phyloP scores from a whole-genome alignment of 2,888 invertebrate species.

The Tryphoninae sp. region DNA sequence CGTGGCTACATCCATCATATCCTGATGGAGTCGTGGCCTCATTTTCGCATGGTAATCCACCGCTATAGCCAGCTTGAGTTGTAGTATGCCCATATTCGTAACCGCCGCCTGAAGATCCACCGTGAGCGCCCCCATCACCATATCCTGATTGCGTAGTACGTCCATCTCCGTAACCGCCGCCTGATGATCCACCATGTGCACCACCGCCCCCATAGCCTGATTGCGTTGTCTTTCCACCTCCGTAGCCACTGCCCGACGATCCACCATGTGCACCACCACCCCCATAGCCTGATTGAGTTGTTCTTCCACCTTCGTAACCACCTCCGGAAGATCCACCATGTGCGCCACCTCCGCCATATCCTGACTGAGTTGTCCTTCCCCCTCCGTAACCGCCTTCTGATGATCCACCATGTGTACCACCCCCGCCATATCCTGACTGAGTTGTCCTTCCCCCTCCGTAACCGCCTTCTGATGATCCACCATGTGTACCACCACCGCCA shows the following conservation, averaged over 20 bases:
- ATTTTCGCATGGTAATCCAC: conserved; percentile 23
- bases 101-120: conserved; percentile 24
- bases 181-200: conserved; percentile 35
- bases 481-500: conserved; percentile 40
- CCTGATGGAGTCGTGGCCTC: background rate
- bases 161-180: conserved; percentile 31
- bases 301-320: conserved; percentile 28
- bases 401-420: conserved; percentile 23
- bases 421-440: conserved; percentile 35
- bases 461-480: conserved; percentile 31
- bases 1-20: conserved; percentile 21
- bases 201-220: conserved; percentile 32
- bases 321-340: conserved; percentile 26
- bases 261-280: conserved; percentile 28
- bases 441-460: background rate
- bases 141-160: conserved; percentile 21
- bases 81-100: background rate
- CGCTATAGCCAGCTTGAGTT: conserved; percentile 31
- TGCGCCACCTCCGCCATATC: conserved; percentile 27
- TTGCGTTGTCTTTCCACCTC: background rate
- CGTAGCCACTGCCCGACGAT: background rate
- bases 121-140: conserved; percentile 39
- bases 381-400: background rate
- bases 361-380: background rate
- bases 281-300: conserved; percentile 38